phyloP scores from a whole-genome alignment of 2,888 invertebrate species.

The Reticulitermes lucifugus region DNA sequence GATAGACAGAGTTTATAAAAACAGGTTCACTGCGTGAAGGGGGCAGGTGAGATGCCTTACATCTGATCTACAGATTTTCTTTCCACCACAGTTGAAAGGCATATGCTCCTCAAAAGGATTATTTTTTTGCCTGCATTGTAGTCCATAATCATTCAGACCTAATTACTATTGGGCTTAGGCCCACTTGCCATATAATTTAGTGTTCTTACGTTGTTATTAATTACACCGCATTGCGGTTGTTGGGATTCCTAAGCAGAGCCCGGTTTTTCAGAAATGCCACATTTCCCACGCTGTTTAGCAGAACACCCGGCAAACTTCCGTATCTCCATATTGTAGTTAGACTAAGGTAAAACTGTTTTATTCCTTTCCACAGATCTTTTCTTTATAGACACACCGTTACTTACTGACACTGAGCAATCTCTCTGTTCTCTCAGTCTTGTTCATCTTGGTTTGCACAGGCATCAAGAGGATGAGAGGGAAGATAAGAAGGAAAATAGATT shows the following conservation, averaged over 20 bases:
- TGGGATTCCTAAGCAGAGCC: neutral
- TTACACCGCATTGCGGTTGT: neutral
- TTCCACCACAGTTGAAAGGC: neutral
- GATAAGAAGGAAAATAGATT: too few relatives aligned
- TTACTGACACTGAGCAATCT: neutral
- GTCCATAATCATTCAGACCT: neutral
- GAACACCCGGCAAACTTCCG: too few relatives aligned
- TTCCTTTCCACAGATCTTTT: too few relatives aligned
- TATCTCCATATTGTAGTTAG: too few relatives aligned
- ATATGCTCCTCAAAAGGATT: neutral
- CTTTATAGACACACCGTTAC: too few relatives aligned
- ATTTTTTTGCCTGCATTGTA: neutral
- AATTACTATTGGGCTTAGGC: neutral
- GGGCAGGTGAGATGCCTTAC: neutral
- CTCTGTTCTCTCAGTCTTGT: too few relatives aligned
- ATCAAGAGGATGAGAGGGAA: too few relatives aligned
- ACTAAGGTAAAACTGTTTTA: too few relatives aligned
- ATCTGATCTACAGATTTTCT: neutral
- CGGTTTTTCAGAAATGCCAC: neutral
- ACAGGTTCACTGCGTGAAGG: neutral
- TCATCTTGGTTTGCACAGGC: too few relatives aligned
- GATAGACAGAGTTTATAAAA: neutral
- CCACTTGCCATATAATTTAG: neutral
- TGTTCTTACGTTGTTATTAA: conserved; percentile 21
- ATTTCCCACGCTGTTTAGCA: neutral